phyloP scores from a whole-genome alignment of 2,797 vertebrate species.

The Schizopygopsis malacanthus region DNA sequence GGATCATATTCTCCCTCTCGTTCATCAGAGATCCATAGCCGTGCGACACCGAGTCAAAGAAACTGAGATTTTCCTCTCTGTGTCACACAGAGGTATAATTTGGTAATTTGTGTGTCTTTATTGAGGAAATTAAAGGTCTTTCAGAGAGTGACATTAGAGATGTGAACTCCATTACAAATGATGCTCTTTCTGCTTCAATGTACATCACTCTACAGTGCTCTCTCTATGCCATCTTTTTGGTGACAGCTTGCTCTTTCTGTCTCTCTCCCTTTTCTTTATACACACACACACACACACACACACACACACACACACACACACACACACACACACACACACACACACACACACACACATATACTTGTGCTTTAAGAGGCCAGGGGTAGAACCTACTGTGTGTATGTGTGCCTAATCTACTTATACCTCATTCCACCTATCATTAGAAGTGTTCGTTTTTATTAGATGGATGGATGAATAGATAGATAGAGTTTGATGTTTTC shows the following conservation, averaged over 20 bases:
- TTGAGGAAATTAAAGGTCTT: slow-evolving; percentile 71
- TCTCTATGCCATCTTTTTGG: slow-evolving; percentile 33
- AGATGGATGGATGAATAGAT: too few relatives aligned
- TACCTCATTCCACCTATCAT: neutral
- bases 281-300: slow-evolving; percentile 20
- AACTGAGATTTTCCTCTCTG: slow-evolving; percentile 48
- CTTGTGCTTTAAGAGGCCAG: slow-evolving; percentile 41
- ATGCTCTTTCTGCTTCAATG: slow-evolving; percentile 31
- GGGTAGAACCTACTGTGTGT: neutral
- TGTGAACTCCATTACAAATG: slow-evolving; percentile 55
- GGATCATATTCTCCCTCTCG: slow-evolving; percentile 14
- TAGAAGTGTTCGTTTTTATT: neutral
- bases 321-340: too few relatives aligned
- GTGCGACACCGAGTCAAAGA: slow-evolving; percentile 25
- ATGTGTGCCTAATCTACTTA: slow-evolving; percentile 9
- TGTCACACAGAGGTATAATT: slow-evolving; percentile 52
- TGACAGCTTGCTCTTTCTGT: slow-evolving; percentile 31
- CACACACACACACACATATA: too few relatives aligned
- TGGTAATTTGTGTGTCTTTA: slow-evolving; percentile 66
- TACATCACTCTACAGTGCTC: slow-evolving; percentile 33
- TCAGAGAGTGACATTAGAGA: slow-evolving; percentile 69
- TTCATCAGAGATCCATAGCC: slow-evolving; percentile 33
- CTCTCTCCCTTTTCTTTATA: slow-evolving; percentile 23
- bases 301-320: neutral
- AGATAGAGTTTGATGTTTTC: neutral